Evolutionary conservation across 2,888 invertebrate genomes (phyloP), one percentile per base, ranked within the genome.

Genomic region (Argynnis bischoffii): DNA sequence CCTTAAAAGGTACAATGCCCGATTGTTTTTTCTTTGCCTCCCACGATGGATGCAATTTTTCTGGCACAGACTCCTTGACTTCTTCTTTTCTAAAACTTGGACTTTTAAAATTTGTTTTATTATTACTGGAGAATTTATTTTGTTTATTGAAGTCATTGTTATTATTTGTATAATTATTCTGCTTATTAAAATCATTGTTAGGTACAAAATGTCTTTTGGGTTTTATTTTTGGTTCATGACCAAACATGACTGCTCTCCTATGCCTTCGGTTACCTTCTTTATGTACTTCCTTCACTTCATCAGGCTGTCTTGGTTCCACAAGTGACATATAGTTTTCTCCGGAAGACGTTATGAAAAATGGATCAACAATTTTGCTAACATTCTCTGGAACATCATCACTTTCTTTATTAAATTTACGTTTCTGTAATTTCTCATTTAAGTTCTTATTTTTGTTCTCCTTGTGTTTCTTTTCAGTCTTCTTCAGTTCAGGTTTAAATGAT

Each of bases 31-130:
- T 93, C 78, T 93, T 93, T 1, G 93, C 93, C 78, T 92, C 93
- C 93, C 93, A 93, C 21, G 93, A 93, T 3, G 93, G 93, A 82
- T 93, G 93, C 63, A 93, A 77, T 81, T 92, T 93, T 71, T 92
- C 93, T 64, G 81, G 70, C 60, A 80, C 79, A 57, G 71, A 73
- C 8, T 63, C 69, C 16, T 16, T 64, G 5, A 26, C 60, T 56
- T 70, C 65, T 67, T 11, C 35, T 54, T 66, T 41, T 63, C 70
- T 64, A 65, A 69, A 18, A 68, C 41, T 51, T 67, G 51, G 26
- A 60, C 72, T 35, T 66, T 65, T 68, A 72, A 63, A 55, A n/a
- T 63, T 60, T 54, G 55, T 55, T 26, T 69, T 67, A 21, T 59
- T 56, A 47, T 61, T 67, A 18, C 14, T 63, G 16, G 48, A n/a